A percentile compares a stretch with the other conserved stretches of the same genome.
phyloP scores from a whole-genome alignment of 2,888 invertebrate genomes.

The Gryllus longicercus region DNA sequence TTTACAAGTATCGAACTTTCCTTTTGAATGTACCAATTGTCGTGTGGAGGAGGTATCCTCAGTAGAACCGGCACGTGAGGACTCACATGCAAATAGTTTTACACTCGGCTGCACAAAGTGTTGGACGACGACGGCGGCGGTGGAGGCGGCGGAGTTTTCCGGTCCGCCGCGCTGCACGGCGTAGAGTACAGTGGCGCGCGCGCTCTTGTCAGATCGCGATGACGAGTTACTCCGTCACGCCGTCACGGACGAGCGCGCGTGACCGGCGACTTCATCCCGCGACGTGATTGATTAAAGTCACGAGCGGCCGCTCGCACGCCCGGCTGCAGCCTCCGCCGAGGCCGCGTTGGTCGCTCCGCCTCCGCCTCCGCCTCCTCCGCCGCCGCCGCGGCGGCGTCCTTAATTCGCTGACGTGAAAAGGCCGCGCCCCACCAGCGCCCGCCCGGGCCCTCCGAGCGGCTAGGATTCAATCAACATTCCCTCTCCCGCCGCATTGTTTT shows the following conservation, averaged over 20 bases:
- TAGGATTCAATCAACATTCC: constrained; percentile 4
- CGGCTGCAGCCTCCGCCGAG: neutral
- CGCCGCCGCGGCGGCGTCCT: neutral
- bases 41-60: too few relatives aligned
- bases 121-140: too few relatives aligned
- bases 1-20: too few relatives aligned
- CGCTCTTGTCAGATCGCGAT: too few relatives aligned
- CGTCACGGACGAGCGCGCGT: neutral
- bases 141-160: too few relatives aligned
- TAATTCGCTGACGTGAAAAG: neutral
- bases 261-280: neutral
- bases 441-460: neutral
- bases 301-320: neutral
- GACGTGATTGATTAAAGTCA: neutral
- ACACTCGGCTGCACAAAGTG: too few relatives aligned
- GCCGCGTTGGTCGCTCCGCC: neutral
- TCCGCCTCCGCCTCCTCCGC: neutral
- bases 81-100: too few relatives aligned
- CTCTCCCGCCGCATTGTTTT: neutral
- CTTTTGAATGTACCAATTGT: too few relatives aligned
- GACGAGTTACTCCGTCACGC: neutral
- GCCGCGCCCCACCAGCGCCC: neutral
- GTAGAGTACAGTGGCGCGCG: too few relatives aligned
- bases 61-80: too few relatives aligned
- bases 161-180: too few relatives aligned